Base-by-base conservation (phyloP, 2,888 invertebrate species). In the Noctua fimbriata region DNA sequence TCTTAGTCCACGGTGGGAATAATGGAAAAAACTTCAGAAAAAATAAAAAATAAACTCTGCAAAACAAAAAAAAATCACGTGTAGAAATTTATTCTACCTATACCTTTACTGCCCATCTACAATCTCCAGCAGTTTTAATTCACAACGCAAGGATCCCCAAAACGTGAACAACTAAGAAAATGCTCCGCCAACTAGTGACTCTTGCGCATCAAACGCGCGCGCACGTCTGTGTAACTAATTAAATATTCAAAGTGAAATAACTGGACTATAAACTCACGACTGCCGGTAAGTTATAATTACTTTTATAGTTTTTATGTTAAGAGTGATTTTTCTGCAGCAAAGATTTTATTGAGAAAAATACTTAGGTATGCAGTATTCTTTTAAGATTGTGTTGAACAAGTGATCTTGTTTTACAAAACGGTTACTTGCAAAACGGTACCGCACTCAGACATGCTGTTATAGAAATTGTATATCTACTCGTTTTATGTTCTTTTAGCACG, bases 181-280 rank as follows among this genome's bases (percentile, higher is more conserved):
- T 85, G 69, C n/a, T 75, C 6, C 5, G 49, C 44, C 41, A 52
- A n/a, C 75, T 78, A 85, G 86, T 86, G 47, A 44, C 86, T 83
- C 73, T 44, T 71, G 86, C 78, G 86, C 83, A 65, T 47, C 41
- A 67, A 41, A 28, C 73, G 76, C 58, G 49, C 0, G 77, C 78
- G 78, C 73, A 78, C 76, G 84, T 16, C 28, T 41, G 14, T 73
- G 41, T 32, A n/a, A 36, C 18, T 65, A 32, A 76, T n/a, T n/a
- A 28, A 44, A 41, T 66, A 65, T 63, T 58, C 14, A 36, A 24
- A 36, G 86, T 84, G 85, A 82, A 3, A 65, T 28, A 55, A 74
- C 66, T 71, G 83, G 78, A 86, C 72, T 73, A 21, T 49, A 21
- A 7, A 52, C 32, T 47, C 28, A 74, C 28, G 1, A 21, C 9